Conservation (phyloP, 2,797 vertebrate species). For the Cephalopachus bancanus region DNA sequence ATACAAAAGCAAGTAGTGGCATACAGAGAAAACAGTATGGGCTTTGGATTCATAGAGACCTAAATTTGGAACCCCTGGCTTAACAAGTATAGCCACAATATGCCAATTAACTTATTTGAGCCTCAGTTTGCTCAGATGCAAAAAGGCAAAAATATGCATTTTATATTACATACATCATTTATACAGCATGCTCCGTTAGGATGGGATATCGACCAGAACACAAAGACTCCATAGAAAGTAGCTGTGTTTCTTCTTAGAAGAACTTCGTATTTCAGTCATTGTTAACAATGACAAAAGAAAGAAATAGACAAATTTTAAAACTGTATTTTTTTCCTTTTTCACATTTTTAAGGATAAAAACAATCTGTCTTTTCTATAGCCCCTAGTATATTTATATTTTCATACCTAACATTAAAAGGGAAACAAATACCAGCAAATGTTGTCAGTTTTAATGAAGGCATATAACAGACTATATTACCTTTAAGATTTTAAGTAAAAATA, state of each 20-base stretch:
- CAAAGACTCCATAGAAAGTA: not conserved
- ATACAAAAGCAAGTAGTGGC: not conserved
- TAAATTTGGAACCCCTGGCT: not conserved
- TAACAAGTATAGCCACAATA: not conserved
- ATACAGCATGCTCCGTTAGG: not conserved
- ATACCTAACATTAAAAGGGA: not conserved
- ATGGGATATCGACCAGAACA: not conserved
- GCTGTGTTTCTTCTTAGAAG: not conserved
- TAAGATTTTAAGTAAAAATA: conserved; percentile 44
- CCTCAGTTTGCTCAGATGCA: not conserved
- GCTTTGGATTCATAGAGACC: not conserved
- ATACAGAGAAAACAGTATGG: not conserved
- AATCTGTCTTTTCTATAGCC: not conserved
- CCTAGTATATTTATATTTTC: conserved; percentile 21
- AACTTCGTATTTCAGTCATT: not conserved
- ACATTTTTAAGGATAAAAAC: not conserved
- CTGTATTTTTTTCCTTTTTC: not conserved
- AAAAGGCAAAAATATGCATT: not conserved
- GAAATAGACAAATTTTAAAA: not conserved
- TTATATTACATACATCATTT: conserved; percentile 11
- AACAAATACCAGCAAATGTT: conserved; percentile 3
- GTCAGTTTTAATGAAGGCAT: conserved; percentile 32
- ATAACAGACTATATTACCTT: conserved; percentile 42
- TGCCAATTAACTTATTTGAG: not conserved
- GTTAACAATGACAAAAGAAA: conserved; percentile 33